These are phyloP conservation scores for Xanthostigma xanthostigma DNA, from an alignment of 2,888 invertebrate genomes.

Conservation along the genomic window DNA sequence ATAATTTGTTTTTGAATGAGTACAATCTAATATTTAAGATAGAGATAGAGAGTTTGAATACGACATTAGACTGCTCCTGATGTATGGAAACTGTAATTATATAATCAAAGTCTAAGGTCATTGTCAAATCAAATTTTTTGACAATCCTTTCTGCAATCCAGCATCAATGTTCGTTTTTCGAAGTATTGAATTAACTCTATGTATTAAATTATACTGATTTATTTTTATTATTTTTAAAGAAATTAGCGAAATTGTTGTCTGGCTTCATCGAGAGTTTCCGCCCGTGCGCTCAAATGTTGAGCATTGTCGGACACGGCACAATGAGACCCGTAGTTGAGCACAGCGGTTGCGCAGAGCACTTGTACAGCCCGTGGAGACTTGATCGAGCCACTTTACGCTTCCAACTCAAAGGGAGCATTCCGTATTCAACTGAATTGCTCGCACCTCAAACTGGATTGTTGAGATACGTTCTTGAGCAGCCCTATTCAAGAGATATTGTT, in stretches of 20 bases:
- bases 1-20: too few species aligned
- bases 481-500: slow-evolving; percentile 92
- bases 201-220: neutral
- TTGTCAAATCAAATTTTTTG: too few species aligned
- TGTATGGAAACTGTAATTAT: too few species aligned
- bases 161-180: neutral
- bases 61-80: too few species aligned
- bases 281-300: slow-evolving; percentile 89
- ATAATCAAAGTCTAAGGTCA: too few species aligned
- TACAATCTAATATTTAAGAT: too few species aligned
- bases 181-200: too few species aligned
- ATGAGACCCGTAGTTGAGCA: slow-evolving; percentile 92
- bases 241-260: slow-evolving; percentile 70
- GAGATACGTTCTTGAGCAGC: slow-evolving; percentile 83
- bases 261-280: slow-evolving; percentile 87
- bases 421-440: slow-evolving; percentile 74
- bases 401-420: slow-evolving; percentile 59
- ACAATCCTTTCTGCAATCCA: too few species aligned
- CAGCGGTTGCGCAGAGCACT: slow-evolving; percentile 77
- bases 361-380: slow-evolving; percentile 85
- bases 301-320: slow-evolving; percentile 76
- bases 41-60: too few species aligned
- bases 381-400: slow-evolving; percentile 70
- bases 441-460: slow-evolving; percentile 80
- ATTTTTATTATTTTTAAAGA: slow-evolving; percentile 35